These are phyloP conservation scores for Scyliorhinus canicula DNA, from an alignment of 2,797 vertebrate genomes.

Conservation along the genomic window DNA sequence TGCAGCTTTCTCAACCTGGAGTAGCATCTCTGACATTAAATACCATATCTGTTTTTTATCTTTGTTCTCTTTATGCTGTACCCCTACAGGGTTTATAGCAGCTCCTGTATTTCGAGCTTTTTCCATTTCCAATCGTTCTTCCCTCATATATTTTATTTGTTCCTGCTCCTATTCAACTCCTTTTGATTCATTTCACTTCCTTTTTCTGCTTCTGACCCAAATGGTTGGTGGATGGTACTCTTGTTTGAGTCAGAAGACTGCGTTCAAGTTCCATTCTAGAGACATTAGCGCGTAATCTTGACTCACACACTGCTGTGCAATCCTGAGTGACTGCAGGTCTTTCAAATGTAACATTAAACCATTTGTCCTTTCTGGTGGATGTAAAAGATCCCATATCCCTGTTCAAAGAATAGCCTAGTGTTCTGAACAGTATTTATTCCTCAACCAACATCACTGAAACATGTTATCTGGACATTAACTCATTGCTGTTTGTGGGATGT, in stretches of 20 bases:
- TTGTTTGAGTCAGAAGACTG: background rate
- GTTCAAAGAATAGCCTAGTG: background rate
- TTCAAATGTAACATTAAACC: background rate
- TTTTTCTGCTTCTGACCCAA: background rate
- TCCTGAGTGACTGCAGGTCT: background rate
- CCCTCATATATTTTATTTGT: background rate
- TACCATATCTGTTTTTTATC: background rate
- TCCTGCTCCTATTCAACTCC: background rate
- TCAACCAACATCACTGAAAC: background rate
- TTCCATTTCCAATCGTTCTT: background rate
- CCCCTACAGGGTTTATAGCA: no score
- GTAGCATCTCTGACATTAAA: background rate
- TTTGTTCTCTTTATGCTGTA: background rate
- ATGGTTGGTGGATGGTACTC: background rate
- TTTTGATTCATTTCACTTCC: background rate
- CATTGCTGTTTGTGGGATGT: background rate
- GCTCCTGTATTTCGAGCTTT: background rate
- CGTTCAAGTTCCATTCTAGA: background rate
- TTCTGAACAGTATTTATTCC: background rate
- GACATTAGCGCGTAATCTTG: background rate
- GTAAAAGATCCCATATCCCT: background rate
- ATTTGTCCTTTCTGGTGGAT: background rate
- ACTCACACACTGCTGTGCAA: background rate
- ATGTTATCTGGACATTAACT: background rate
- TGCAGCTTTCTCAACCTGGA: background rate